Base-by-base conservation (phyloP, 53 echinoderm and acorn worm genomes). In the Arbacia lixula region DNA sequence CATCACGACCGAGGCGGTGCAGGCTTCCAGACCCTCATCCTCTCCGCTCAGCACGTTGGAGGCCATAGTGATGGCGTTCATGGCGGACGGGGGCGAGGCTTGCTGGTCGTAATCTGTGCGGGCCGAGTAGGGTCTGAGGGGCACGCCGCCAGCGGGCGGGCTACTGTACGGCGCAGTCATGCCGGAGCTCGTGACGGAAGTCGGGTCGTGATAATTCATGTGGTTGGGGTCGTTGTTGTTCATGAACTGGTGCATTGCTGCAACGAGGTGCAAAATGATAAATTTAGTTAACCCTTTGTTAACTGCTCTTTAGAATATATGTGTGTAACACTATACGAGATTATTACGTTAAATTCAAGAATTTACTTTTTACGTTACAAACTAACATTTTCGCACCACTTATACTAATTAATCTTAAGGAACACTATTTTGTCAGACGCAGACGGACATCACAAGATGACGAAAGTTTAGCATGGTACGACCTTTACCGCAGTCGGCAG, bases 201-300 rank as follows among this genome's bases (percentile, higher is more conserved):
- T 38, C 17, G 80, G 60, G 85, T 88, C 85, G 87, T 91, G 89
- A 83, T 94, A 86, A 41, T 61, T 81, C 67, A 85, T 66, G 42
- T 91, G 91, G 12, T 77, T 58, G 14, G 89, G 91, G 57, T 94
- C 91, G 75, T 94, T 94, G 81, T 94, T 93, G 84, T 94, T 94
- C 20, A 74, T 33, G 85, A 68, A 56, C 28, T 78, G 85, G 62
- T 77, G 56, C 77, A 77, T 77, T 57, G 26, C 66, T 65, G 56
- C 24, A n/a, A n/a, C n/a, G n/a, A n/a, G n/a, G n/a, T n/a, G n/a
- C n/a, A n/a, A n/a, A n/a, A n/a, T n/a, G n/a, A n/a, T n/a, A n/a
- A n/a, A n/a, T n/a, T n/a, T n/a, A n/a, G n/a, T n/a, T n/a, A n/a
- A n/a, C n/a, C n/a, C n/a, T n/a, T n/a, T n/a, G n/a, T n/a, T n/a